Percentiles rank a stretch among this genome's conserved stretches.
Evolutionary conservation across 1,140 invertebrate species (phyloP).

Genomic region (Lysiphlebus fabarum): DNA sequence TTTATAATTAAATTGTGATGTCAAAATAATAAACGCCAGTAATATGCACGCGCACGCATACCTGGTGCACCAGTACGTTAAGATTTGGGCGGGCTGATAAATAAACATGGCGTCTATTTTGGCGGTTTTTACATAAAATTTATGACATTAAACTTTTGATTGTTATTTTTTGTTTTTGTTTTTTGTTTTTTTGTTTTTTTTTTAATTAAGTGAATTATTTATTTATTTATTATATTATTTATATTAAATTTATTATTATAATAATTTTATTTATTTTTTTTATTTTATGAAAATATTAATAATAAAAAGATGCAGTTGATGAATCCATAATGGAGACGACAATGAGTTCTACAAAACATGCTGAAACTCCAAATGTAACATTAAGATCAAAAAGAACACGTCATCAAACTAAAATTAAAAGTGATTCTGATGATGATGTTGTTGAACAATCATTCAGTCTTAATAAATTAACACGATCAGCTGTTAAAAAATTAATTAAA

Average conservation of each 20-base stretch:
- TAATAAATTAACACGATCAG: conserved; percentile 11
- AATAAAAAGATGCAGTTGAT: neutral
- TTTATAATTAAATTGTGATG: neutral
- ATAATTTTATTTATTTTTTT: too few species aligned
- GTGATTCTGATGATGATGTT: conserved; percentile 12
- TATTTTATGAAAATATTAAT: too few species aligned
- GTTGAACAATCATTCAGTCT: conserved; percentile 8
- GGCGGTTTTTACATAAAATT: conserved; percentile 26
- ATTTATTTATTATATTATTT: too few species aligned
- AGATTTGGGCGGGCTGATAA: conserved; percentile 34
- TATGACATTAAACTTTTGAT: conserved; percentile 9
- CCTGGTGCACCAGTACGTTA: conserved; percentile 9
- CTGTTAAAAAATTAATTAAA: neutral
- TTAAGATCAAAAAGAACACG: conserved; percentile 18
- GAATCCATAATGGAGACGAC: conserved; percentile 1
- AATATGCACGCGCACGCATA: neutral
- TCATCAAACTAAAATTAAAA: conserved; percentile 15
- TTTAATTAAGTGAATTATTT: conserved; percentile 2
- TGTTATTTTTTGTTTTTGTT: conserved; percentile 6
- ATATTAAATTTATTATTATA: too few species aligned
- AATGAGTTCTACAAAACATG: neutral
- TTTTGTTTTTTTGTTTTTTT: neutral
- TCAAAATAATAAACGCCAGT: neutral
- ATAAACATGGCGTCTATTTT: conserved; percentile 32
- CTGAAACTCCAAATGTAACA: conserved; percentile 4